These are phyloP conservation scores for Rhamphomyia laevipes DNA, from an alignment of 2,888 invertebrate genomes.

Conservation along the genomic window DNA sequence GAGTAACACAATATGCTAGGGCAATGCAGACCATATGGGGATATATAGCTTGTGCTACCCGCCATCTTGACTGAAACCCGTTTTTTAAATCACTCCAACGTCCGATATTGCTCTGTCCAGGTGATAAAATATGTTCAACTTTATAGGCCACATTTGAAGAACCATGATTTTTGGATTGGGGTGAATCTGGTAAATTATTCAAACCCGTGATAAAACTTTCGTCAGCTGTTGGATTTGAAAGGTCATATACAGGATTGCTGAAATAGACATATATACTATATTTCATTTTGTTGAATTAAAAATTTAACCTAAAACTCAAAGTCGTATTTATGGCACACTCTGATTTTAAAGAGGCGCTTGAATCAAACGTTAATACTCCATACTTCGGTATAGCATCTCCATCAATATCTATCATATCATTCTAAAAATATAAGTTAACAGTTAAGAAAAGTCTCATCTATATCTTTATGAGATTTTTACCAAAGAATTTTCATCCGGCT, in stretches of 20 bases:
- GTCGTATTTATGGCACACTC: slow-evolving; percentile 43
- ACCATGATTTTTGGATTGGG: not conserved
- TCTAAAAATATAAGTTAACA: slow-evolving; percentile 33
- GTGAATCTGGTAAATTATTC: slow-evolving; percentile 30
- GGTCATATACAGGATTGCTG: slow-evolving; percentile 75
- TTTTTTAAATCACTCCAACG: slow-evolving; percentile 32
- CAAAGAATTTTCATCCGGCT: slow-evolving; percentile 65
- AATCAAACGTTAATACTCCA: slow-evolving; percentile 65
- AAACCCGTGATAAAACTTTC: slow-evolving; percentile 38
- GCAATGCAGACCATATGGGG: slow-evolving; percentile 86
- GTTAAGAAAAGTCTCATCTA: not conserved
- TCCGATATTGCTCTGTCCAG: slow-evolving; percentile 31
- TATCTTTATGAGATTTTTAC: slow-evolving; percentile 16
- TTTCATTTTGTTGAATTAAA: too few species aligned
- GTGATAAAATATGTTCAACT: slow-evolving; percentile 37
- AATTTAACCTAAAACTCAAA: slow-evolving; percentile 45
- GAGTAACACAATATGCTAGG: slow-evolving; percentile 77
- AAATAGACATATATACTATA: slow-evolving; percentile 20
- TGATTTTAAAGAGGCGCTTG: slow-evolving; percentile 43
- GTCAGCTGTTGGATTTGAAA: slow-evolving; percentile 48
- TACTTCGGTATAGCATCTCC: slow-evolving; percentile 46
- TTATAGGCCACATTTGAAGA: slow-evolving; percentile 33
- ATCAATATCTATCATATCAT: slow-evolving; percentile 47
- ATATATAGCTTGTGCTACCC: slow-evolving; percentile 72
- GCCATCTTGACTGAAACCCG: slow-evolving; percentile 49